phyloP scores from a whole-genome alignment of 2,113 vertebrate genomes.

The Takifugu flavidus region DNA sequence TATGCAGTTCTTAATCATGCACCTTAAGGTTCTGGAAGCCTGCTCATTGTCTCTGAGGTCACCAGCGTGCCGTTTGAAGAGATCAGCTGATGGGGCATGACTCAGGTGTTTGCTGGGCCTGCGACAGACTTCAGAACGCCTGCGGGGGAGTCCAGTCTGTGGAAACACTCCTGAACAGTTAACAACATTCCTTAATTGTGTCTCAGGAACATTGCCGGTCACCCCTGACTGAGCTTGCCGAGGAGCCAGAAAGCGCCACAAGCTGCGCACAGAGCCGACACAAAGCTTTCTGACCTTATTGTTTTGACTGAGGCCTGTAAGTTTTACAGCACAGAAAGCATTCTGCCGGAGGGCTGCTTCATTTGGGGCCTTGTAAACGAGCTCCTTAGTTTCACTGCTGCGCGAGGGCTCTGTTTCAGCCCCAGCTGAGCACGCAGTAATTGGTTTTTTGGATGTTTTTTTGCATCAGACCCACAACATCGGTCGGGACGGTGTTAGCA shows the following conservation, averaged over 20 bases:
- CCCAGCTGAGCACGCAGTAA: conserved; percentile 43
- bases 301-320: conserved; percentile 45
- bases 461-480: conserved; percentile 35
- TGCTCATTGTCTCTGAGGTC: conserved; percentile 37
- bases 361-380: conserved; percentile 30
- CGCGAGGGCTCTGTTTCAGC: conserved; percentile 31
- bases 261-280: conserved; percentile 38
- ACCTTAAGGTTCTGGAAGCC: conserved; percentile 39
- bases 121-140: conserved; percentile 40
- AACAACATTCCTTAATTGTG: conserved; percentile 64
- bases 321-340: conserved; percentile 51
- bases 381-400: conserved; percentile 42
- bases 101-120: conserved; percentile 24
- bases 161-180: conserved; percentile 53
- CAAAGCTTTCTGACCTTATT: conserved; percentile 35
- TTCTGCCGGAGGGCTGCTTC: conserved; percentile 48
- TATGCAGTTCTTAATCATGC: conserved; percentile 44
- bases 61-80: conserved; percentile 41
- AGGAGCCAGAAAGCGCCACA: conserved; percentile 32
- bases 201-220: conserved; percentile 63
- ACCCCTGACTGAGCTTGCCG: conserved; percentile 57
- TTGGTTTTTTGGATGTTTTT: conserved; percentile 50
- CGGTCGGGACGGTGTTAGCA: conserved; percentile 24
- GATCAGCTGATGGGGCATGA: conserved; percentile 25
- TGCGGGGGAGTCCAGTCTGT: conserved; percentile 37